These are phyloP conservation scores for Ceyx cyanopectus DNA, from an alignment of 2,113 vertebrate genomes.

Conservation along the genomic window DNA sequence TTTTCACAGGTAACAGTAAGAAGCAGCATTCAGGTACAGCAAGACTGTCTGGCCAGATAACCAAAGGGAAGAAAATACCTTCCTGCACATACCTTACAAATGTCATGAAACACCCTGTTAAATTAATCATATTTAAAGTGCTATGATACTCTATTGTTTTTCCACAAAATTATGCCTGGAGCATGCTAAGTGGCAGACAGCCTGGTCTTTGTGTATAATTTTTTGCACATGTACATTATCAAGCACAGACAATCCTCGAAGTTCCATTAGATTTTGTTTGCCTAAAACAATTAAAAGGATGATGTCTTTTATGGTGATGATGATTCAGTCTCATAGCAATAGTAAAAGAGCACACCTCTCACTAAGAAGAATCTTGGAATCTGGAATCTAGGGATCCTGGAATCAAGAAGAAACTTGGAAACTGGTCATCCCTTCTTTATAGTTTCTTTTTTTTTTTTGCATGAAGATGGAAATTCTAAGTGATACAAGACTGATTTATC, in stretches of 20 bases:
- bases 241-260: not conserved
- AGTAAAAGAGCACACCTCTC: not conserved
- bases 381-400: not conserved
- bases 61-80: not conserved
- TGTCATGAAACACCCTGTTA: not conserved
- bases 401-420: not conserved
- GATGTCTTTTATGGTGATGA: rapidly evolving
- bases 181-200: not conserved
- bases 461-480: not conserved
- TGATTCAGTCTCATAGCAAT: not conserved
- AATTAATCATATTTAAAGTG: not conserved
- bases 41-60: not conserved
- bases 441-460: not conserved
- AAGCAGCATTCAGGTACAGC: not conserved
- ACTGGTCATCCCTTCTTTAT: not conserved
- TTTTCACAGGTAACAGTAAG: constrained; percentile 35
- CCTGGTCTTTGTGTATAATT: not conserved
- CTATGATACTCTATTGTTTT: not conserved
- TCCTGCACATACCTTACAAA: not conserved
- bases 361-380: not conserved
- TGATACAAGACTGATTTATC: not conserved
- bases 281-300: not conserved
- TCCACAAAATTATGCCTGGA: not conserved
- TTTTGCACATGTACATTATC: not conserved
- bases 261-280: not conserved